Conservation (phyloP, 2,888 invertebrate species). For the Mermis nigrescens region DNA sequence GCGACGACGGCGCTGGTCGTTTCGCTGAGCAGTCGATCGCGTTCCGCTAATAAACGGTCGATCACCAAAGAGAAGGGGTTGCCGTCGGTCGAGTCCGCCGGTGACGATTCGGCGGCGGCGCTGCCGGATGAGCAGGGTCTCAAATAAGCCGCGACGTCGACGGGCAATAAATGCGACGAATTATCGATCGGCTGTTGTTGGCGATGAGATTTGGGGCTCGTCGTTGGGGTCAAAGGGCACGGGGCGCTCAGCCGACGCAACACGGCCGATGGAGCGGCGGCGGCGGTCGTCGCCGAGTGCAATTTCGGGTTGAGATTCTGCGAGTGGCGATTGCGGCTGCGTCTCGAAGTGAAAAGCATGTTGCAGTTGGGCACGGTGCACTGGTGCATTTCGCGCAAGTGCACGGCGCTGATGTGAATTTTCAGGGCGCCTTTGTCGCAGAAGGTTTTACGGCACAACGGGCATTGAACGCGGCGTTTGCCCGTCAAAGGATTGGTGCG, state of each 20-base stretch:
- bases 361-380: slow-evolving; percentile 95
- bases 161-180: no score
- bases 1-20: background rate
- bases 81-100: background rate
- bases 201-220: no score
- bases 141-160: no score
- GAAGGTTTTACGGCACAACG: slow-evolving; percentile 92
- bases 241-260: no score
- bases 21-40: no score
- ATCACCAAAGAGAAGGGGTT: background rate
- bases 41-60: background rate
- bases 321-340: slow-evolving; percentile 84
- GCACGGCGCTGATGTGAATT: slow-evolving; percentile 96
- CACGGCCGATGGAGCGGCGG: no score
- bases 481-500: slow-evolving; percentile 2
- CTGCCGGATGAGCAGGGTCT: no score
- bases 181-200: no score
- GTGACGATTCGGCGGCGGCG: no score
- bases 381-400: slow-evolving; percentile 95
- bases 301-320: slow-evolving; percentile 95
- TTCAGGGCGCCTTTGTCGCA: slow-evolving; percentile 98
- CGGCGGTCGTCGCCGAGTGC: slow-evolving; percentile 54
- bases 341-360: slow-evolving; percentile 94
- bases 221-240: no score
- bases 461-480: slow-evolving; percentile 90